Evolutionary conservation across 2,113 vertebrate species (phyloP).

Genomic region (Albula glossodonta): DNA sequence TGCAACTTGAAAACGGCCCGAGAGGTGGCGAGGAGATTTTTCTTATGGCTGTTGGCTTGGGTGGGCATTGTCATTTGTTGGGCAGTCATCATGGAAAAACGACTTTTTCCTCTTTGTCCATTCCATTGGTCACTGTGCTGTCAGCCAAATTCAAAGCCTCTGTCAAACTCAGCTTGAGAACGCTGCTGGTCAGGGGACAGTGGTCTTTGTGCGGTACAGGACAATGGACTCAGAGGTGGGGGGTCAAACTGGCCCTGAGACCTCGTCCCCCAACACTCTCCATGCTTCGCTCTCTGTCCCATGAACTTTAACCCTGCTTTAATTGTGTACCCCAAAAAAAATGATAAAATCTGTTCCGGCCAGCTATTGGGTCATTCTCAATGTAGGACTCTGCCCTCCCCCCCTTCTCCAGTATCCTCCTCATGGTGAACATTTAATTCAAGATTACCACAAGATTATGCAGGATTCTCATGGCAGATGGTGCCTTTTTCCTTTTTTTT

Average conservation of each 20-base stretch:
- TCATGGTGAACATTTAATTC: constrained; percentile 46
- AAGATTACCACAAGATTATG: constrained; percentile 69
- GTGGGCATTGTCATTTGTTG: not conserved
- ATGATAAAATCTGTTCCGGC: constrained; percentile 68
- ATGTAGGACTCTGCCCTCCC: constrained; percentile 30
- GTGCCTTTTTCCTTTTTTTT: constrained; percentile 40
- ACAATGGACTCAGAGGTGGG: constrained; percentile 67
- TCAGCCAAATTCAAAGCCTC: constrained; percentile 51
- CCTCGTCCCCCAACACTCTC: constrained; percentile 33
- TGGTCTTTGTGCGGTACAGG: constrained; percentile 59
- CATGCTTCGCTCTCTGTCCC: constrained; percentile 59
- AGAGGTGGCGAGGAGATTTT: not conserved
- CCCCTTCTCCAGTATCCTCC: constrained; percentile 10
- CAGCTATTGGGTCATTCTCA: constrained; percentile 45
- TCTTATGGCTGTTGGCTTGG: not conserved
- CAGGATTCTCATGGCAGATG: constrained; percentile 61
- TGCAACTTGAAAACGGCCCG: not conserved
- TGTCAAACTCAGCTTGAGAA: constrained; percentile 46
- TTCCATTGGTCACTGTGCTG: constrained; percentile 43
- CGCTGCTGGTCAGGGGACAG: constrained; percentile 50
- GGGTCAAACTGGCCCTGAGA: constrained; percentile 56
- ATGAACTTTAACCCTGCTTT: constrained; percentile 66
- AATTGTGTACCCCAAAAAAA: constrained; percentile 66
- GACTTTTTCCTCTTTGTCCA: not conserved
- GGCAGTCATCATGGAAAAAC: constrained; percentile 26